Base-by-base conservation (phyloP, 2,113 vertebrate genomes). In the Rhinogobius similis region DNA sequence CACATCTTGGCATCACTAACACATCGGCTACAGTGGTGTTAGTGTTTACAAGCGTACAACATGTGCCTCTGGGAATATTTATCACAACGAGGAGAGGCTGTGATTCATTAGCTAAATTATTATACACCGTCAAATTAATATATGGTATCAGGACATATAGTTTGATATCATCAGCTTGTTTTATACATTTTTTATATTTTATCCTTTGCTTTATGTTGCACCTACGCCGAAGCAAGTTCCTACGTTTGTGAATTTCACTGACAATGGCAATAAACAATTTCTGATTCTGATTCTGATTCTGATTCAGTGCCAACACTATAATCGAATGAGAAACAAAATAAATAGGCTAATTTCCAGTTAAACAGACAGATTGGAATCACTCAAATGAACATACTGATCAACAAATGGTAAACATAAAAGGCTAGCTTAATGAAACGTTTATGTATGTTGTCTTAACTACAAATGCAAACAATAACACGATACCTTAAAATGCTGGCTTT, bases 21-120 rank as follows among this genome's bases (percentile, higher is more conserved):
- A 82, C 59, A 86, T 83, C 67, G 77, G 72, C 65, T 41, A 79
- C 63, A 67, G 4, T 23, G 73, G 58, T 55, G 65, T 80, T 75
- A 72, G 63, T 53, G 64, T 71, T 43, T 79, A 61, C 74, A 69
- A 74, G 39, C 68, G 62, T 68, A 53, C 29, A 59, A 43, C 24
- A 20, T 44, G 27, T 68, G 73, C 69, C 72, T 58, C 66, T 44
- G 72, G 78, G 66, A 77, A 72, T 76, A 62, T 77, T 79, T 53
- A 81, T 26, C n/a, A 43, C n/a, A 68, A 69, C 76, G 72, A 65
- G 67, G 26, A 32, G 41, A 61, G 65, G 26, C 21, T 56, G 24
- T 23, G 13, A 27, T 56, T 56, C 53, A 56, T 56, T 56, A 56
- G 14, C 23, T 18, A 27, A 29, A 56, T 56, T 29, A 56, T 56